Evolutionary conservation across 2,888 invertebrate genomes (phyloP), one percentile per base, ranked within the genome.

Genomic region (Scaptomyza tumidula): DNA sequence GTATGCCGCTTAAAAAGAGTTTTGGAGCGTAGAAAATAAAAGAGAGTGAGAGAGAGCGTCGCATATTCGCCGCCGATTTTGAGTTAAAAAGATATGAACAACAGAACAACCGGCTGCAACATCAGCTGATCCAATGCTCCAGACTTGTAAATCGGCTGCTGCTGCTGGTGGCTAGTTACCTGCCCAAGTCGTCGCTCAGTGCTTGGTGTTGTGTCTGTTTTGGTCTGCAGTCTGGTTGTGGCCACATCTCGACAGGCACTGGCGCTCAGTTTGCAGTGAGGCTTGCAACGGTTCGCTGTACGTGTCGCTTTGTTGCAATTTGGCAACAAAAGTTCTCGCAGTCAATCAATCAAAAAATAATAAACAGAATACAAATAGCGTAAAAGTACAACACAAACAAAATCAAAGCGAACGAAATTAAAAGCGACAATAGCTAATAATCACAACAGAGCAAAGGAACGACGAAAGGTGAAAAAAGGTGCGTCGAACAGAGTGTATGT

Each of bases 41-140:
- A 29, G 33, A 19, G 49, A 37, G 50, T n/a, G n/a, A 10, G 45
- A 46, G 54, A 31, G 24, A 19, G 49, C 14, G 31, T 46, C 16
- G 46, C 13, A 24, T 75, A 75, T 75, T 78, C 66, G 73, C 75
- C 73, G 65, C 14, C 39, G 62, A 43, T 50, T 64, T 69, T 33
- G 58, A 48, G 58, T 24, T 63, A 16, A 58, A 57, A 58, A 56
- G 60, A 63, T 45, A 57, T 39, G 46, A 66, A 48, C 60, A 54
- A 69, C 37, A 59, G 71, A 78, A 75, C 71, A 81, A 81, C 80
- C 80, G 80, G 83, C 80, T 81, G 67, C 46, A 48, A 59, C 66
- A 83, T 80, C 81, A 81, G 81, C 81, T 81, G 81, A 75, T 81
- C 35, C 37, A 37, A 6, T 39, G 52, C 75, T 77, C 62, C 78